These are phyloP conservation scores for Acanthoscelides obtectus DNA, from an alignment of 2,888 invertebrate species.

Conservation along the genomic window DNA sequence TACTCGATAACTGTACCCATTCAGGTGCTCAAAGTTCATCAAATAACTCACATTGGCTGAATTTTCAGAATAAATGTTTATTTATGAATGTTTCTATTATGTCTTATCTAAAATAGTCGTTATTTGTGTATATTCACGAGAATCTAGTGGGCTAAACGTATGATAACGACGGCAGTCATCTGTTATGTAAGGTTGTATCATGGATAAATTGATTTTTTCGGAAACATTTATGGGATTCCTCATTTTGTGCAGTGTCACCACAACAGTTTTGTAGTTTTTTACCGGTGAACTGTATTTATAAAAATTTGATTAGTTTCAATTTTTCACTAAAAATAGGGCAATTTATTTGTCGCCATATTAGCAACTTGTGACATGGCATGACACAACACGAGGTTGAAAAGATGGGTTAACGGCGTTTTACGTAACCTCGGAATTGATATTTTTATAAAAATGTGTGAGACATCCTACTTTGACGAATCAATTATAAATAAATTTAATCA, in stretches of 20 bases:
- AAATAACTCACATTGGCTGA: neutral
- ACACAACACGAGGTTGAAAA: neutral
- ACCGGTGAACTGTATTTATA: too few relatives aligned
- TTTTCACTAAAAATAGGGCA: neutral
- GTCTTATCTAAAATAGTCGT: neutral
- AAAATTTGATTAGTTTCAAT: too few relatives aligned
- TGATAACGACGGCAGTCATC: neutral
- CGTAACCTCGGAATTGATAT: neutral
- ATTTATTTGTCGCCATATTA: conserved; percentile 18
- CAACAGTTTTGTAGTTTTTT: neutral
- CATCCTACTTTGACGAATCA: too few relatives aligned
- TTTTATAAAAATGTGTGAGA: neutral
- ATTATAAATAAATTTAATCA: neutral
- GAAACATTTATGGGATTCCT: neutral
- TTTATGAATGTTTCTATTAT: neutral
- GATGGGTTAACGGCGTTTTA: neutral
- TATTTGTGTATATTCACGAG: neutral
- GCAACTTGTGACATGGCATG: conserved; percentile 21
- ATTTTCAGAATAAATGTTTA: neutral
- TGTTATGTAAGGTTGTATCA: conserved; percentile 18
- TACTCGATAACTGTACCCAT: neutral
- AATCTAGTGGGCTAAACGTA: neutral
- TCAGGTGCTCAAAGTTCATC: neutral
- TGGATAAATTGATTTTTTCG: conserved; percentile 15
- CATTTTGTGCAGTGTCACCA: neutral